Conservation (phyloP, 2,113 vertebrate species). For the Syngnathus scovelli region DNA sequence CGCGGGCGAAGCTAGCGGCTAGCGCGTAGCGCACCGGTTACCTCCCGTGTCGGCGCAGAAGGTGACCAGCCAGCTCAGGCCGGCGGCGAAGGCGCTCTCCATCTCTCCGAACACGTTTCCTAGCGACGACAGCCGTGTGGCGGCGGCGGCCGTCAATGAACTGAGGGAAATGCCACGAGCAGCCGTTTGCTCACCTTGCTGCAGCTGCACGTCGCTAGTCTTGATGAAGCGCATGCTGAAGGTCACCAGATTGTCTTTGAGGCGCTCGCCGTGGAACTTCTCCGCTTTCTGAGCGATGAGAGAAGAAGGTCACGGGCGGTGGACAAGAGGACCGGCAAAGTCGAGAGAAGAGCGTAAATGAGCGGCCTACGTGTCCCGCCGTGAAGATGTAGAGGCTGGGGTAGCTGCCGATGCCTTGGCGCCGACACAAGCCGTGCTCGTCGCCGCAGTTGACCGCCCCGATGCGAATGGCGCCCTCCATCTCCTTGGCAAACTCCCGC, state of each 20-base stretch:
- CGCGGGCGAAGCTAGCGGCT: not conserved
- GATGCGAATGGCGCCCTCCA: constrained; percentile 90
- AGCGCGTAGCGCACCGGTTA: constrained; percentile 47
- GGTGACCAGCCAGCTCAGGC: constrained; percentile 86
- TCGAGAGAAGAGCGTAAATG: too few relatives aligned
- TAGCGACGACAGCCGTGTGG: constrained; percentile 40
- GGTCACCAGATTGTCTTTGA: constrained; percentile 76
- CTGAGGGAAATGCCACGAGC: too few relatives aligned
- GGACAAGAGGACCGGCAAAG: not conserved
- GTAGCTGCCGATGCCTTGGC: constrained; percentile 90
- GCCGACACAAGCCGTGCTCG: constrained; percentile 86
- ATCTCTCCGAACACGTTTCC: constrained; percentile 88
- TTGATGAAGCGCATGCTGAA: constrained; percentile 91
- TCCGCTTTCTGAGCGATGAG: constrained; percentile 75
- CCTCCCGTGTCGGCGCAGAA: constrained; percentile 88
- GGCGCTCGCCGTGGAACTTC: constrained; percentile 85
- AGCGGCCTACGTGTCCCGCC: constrained; percentile 74
- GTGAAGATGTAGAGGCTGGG: constrained; percentile 88
- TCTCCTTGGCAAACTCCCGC: constrained; percentile 96
- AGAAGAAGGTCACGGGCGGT: not conserved
- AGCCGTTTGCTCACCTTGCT: constrained; percentile 76
- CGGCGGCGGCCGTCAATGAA: not conserved
- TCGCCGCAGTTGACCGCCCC: constrained; percentile 97
- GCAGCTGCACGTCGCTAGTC: constrained; percentile 81
- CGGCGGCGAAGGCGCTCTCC: constrained; percentile 79